Base-by-base conservation (phyloP, 2,797 vertebrate genomes). In the Rhodeus uyekii region DNA sequence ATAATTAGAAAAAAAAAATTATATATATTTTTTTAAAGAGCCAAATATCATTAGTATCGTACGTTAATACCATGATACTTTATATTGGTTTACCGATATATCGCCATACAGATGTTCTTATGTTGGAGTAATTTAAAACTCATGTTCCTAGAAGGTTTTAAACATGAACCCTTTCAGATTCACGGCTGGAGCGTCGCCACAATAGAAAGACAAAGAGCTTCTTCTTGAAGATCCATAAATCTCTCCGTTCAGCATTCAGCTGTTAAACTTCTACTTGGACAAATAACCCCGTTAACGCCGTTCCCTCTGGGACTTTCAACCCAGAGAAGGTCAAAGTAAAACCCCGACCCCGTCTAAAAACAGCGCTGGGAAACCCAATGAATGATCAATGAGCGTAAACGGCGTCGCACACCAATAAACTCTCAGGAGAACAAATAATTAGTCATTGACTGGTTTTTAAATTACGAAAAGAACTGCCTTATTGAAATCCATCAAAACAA, bases 261-360 rank as follows among this genome's bases (percentile, higher is more conserved):
- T 71, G 50, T 71, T 80, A 71, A 80, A 80, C 78, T 44, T 73
- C 53, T 58, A 64, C 61, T 64, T 44, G 44, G 32, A 75, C 72
- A 86, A 79, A 78, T 32, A 63, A 68, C 61, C 64, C 19, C 68
- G 63, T 68, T 74, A 79, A 61, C 16, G 36, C 50, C 6, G 24
- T 10, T 24, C 34, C 75, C 36, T 16, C 24, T 18, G 38, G 63
- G 63, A 68, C 83, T 24, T 81, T 65, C 76, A 76, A 79, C 44
- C 69, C 39, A 72, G 76, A 72, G 76, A 80, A 80, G 72, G 80
- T 71, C 79, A 69, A 76, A 48, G 50, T 19, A 78, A 78, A 82
- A 79, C 77, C 34, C 55, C 65, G 46, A 12, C 53, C 46, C 46
- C 53, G 7, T 76, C 38, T 72, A 71, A 36, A 14, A 71, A 71